Percentiles rank a stretch among this genome's conserved stretches.
Evolutionary conservation across 2,888 invertebrate genomes (phyloP).

Genomic region (Clunio marinus): DNA sequence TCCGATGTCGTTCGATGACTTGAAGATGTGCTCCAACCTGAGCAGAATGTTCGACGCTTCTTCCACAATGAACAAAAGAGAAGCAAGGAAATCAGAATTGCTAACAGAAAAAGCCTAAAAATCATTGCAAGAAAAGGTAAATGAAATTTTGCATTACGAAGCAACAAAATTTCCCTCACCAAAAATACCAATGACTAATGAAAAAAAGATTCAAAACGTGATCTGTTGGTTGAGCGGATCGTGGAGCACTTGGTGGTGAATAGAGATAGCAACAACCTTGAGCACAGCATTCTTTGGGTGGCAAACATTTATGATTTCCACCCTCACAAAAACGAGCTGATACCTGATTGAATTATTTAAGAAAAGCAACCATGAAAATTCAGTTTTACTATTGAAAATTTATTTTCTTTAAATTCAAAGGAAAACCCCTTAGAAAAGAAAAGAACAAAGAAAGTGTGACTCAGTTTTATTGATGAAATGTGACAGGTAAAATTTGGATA

Average conservation of each 20-base stretch:
- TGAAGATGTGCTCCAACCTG: slow-evolving; percentile 54
- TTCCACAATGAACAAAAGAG: slow-evolving; percentile 67
- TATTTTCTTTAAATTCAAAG: too few relatives aligned
- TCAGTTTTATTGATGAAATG: too few relatives aligned
- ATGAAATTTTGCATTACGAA: slow-evolving; percentile 23
- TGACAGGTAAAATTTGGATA: too few relatives aligned
- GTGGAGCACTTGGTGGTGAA: slow-evolving; percentile 51
- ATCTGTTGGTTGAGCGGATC: slow-evolving; percentile 53
- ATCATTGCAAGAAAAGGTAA: not conserved
- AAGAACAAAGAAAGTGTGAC: too few relatives aligned
- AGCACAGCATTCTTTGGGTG: slow-evolving; percentile 60
- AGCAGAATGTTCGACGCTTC: slow-evolving; percentile 50
- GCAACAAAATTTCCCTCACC: slow-evolving; percentile 50
- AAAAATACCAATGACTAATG: slow-evolving; percentile 66
- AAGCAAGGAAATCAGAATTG: slow-evolving; percentile 63
- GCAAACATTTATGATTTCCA: slow-evolving; percentile 62
- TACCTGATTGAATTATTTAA: slow-evolving; percentile 46
- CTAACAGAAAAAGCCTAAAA: slow-evolving; percentile 63
- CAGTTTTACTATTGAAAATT: too few relatives aligned
- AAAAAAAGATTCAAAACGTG: slow-evolving; percentile 62
- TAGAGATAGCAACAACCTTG: slow-evolving; percentile 59
- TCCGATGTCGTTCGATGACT: slow-evolving; percentile 62
- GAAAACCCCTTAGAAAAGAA: too few relatives aligned
- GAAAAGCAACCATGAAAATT: too few relatives aligned
- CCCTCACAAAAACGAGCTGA: slow-evolving; percentile 59